phyloP scores from a whole-genome alignment of 2,888 invertebrate genomes.

The Amphipoea lucens region DNA sequence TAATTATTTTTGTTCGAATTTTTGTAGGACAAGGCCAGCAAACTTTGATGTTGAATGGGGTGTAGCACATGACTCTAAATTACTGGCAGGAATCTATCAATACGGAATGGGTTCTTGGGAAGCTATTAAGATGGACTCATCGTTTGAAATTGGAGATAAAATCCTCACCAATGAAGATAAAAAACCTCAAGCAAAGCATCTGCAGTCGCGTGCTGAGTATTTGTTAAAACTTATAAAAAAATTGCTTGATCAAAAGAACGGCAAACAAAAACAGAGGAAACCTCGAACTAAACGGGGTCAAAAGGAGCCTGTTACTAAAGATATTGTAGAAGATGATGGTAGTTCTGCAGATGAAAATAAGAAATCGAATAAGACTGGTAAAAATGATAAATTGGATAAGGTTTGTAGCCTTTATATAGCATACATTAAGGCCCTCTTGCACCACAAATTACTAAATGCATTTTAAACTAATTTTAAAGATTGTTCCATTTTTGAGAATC shows the following conservation, averaged over 20 bases:
- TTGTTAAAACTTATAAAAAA: constrained; percentile 96
- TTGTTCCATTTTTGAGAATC: background rate
- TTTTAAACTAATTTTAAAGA: background rate
- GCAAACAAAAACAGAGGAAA: constrained; percentile 94
- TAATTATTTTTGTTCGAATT: background rate
- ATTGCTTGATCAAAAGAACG: constrained; percentile 94
- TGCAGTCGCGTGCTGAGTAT: constrained; percentile 98
- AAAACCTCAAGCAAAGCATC: constrained; percentile 98
- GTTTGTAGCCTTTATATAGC: constrained; percentile 68
- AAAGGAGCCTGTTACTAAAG: constrained; percentile 92
- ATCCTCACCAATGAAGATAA: constrained; percentile 96
- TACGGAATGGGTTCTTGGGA: constrained; percentile 99
- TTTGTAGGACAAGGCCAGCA: constrained; percentile 93
- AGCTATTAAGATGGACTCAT: constrained; percentile 98
- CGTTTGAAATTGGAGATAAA: constrained; percentile 95
- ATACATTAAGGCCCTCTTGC: background rate
- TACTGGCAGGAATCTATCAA: constrained; percentile 97
- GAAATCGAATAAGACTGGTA: constrained; percentile 84
- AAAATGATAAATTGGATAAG: constrained; percentile 89
- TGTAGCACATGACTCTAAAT: constrained; percentile 96
- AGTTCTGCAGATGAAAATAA: constrained; percentile 91
- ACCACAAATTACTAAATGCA: background rate
- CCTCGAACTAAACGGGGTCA: constrained; percentile 90
- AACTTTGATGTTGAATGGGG: constrained; percentile 98
- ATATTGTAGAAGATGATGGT: constrained; percentile 92